Base-by-base conservation (phyloP, 2,113 vertebrate species). In the mouse (Mus musculus) region DNA sequence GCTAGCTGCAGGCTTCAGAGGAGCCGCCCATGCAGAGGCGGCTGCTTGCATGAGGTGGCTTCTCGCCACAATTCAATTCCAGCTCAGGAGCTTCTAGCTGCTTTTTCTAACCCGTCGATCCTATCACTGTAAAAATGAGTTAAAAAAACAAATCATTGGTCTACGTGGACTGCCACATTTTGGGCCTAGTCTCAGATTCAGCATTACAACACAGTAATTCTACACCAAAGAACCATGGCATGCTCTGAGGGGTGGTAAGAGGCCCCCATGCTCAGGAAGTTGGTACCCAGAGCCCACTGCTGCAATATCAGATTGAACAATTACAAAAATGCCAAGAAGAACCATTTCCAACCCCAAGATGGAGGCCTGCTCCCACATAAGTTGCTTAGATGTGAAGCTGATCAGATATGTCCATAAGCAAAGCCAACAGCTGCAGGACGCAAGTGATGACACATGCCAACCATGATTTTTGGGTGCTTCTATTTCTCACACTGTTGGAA, bases 101-200 rank as follows among this genome's bases (percentile, higher is more conserved):
- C 89, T 78, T 96, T 92, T 94, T 87, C 81, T 93, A 88, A 95
- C 65, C 88, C 95, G 91, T 9, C 95, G 88, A 91, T 97, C 93
- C 96, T 71, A 91, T 67, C 92, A 56, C 2, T 80, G 90, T 92
- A 91, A 87, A 92, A 97, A 69, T 9, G 49, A 97, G 90, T 92
- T 94, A 89, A 96, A 96, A 49, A 49, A 49, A 49, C 5, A 96
- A 95, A 96, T 93, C 82, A 95, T 92, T 90, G 42, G 73, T 94
- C 96, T 95, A 72, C 42, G n/a, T 26, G 36, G 5, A 42, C 88
- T 75, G 93, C 49, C 91, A 84, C 30, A 2, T 49, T 42, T 42
- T 86, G 81, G 92, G 84, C 9, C 28, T 26, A 19, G 82, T 75
- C 89, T 95, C 56, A 87, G 81, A 90, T 54, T 95, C 76, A 42